Percentiles rank a stretch among this genome's conserved stretches.
Evolutionary conservation across 2,888 invertebrate species (phyloP).

Genomic region (Willowsia nigromaculata): DNA sequence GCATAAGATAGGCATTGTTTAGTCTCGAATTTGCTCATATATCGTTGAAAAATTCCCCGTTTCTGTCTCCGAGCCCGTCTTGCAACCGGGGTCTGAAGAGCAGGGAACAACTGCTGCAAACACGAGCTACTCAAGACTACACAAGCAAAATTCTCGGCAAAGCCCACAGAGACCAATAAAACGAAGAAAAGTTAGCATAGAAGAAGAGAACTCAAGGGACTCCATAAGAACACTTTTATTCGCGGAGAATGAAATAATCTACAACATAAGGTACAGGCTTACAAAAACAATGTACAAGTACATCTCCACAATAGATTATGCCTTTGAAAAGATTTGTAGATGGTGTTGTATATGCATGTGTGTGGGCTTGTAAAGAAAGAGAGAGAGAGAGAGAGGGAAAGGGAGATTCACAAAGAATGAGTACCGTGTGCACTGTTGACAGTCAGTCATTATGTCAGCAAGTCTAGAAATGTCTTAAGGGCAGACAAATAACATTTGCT

Average conservation of each 20-base stretch:
- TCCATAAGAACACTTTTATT: slow-evolving; percentile 25
- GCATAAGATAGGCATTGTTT: neutral
- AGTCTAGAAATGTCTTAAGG: slow-evolving; percentile 41
- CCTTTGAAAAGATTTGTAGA: neutral
- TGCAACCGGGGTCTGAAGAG: neutral
- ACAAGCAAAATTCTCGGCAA: slow-evolving; percentile 2
- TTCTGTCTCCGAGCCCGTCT: neutral
- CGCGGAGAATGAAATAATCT: neutral
- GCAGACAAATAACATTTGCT: slow-evolving; percentile 35
- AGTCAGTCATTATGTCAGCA: slow-evolving; percentile 61
- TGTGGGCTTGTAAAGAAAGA: neutral
- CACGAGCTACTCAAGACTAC: neutral
- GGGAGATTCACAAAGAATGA: neutral
- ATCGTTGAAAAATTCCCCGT: neutral
- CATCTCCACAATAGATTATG: neutral
- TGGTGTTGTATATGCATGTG: neutral
- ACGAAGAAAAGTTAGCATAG: slow-evolving; percentile 32
- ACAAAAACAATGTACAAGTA: neutral
- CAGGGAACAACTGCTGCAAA: neutral
- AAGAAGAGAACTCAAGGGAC: slow-evolving; percentile 22
- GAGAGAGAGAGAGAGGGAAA: neutral
- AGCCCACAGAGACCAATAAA: slow-evolving; percentile 54
- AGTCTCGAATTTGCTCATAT: neutral
- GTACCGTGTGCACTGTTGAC: neutral
- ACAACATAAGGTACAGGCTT: neutral